Conservation (phyloP, 1,140 invertebrate genomes). For the Apis florea region DNA sequence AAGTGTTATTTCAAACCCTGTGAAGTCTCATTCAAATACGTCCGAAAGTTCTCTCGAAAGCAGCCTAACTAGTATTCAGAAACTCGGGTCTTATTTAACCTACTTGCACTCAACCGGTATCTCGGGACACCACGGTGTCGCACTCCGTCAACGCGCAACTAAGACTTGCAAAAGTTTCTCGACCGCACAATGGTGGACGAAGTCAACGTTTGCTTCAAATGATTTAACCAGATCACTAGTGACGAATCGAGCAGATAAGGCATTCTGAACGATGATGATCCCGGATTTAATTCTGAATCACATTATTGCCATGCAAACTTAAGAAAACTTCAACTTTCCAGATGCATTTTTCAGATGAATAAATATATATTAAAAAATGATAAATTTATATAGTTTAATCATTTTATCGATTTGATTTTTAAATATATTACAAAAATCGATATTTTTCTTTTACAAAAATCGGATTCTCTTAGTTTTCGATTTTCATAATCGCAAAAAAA, state of each 20-base stretch:
- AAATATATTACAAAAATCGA: no score
- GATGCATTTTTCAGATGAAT: no score
- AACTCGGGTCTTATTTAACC: conserved; percentile 7
- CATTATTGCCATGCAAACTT: no score
- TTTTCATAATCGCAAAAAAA: no score
- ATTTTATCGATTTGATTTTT: no score
- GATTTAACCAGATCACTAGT: background rate
- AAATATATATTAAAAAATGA: no score
- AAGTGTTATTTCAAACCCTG: background rate
- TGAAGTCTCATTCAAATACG: background rate
- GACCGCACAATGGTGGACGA: background rate
- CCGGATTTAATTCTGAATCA: background rate
- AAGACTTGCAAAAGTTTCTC: background rate
- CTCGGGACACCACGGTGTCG: background rate
- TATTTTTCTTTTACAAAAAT: no score
- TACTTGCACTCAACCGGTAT: conserved; percentile 4
- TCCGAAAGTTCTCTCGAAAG: background rate
- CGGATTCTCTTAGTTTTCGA: no score
- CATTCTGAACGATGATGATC: background rate
- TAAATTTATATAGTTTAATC: no score
- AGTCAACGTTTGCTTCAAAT: background rate
- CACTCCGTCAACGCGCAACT: background rate
- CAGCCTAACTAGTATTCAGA: background rate
- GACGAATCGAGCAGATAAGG: background rate
- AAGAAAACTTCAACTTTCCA: no score